phyloP scores from a whole-genome alignment of 2,888 invertebrate genomes.

The Dexiosoma caninum region DNA sequence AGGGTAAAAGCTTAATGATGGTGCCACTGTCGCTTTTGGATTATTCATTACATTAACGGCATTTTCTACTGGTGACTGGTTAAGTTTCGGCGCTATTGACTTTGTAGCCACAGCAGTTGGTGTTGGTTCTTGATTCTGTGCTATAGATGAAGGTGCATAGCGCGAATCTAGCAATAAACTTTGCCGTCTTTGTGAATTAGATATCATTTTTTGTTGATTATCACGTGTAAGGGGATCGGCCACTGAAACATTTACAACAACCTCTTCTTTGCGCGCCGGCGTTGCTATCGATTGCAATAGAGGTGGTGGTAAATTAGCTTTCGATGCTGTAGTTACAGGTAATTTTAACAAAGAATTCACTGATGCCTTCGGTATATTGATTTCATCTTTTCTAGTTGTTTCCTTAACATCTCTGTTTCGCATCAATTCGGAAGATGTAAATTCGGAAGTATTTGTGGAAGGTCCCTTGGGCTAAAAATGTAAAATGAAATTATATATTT shows the following conservation, averaged over 20 bases:
- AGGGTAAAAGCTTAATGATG: slow-evolving; percentile 25
- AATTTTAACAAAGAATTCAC: slow-evolving; percentile 56
- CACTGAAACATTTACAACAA: slow-evolving; percentile 68
- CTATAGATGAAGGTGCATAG: slow-evolving; percentile 64
- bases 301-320: background rate
- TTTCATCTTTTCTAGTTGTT: slow-evolving; percentile 26
- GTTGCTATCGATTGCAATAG: background rate
- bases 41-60: background rate
- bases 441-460: slow-evolving; percentile 24
- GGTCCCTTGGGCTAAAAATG: slow-evolving; percentile 49
- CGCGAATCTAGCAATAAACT: slow-evolving; percentile 59
- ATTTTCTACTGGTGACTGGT: slow-evolving; percentile 11
- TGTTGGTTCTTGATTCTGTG: slow-evolving; percentile 45
- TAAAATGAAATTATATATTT: no score
- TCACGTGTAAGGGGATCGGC: slow-evolving; percentile 69
- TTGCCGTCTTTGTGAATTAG: slow-evolving; percentile 64
- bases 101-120: background rate
- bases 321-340: slow-evolving; percentile 51
- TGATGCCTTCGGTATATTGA: slow-evolving; percentile 23
- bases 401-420: slow-evolving; percentile 1
- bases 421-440: slow-evolving; percentile 39
- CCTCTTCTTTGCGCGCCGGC: slow-evolving; percentile 64
- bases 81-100: slow-evolving; percentile 10
- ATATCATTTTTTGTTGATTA: slow-evolving; percentile 66
- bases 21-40: background rate